Percentiles rank a stretch among this genome's conserved stretches.
Evolutionary conservation across 2,797 vertebrate species (phyloP).

Genomic region (Halcyon chelicuti): DNA sequence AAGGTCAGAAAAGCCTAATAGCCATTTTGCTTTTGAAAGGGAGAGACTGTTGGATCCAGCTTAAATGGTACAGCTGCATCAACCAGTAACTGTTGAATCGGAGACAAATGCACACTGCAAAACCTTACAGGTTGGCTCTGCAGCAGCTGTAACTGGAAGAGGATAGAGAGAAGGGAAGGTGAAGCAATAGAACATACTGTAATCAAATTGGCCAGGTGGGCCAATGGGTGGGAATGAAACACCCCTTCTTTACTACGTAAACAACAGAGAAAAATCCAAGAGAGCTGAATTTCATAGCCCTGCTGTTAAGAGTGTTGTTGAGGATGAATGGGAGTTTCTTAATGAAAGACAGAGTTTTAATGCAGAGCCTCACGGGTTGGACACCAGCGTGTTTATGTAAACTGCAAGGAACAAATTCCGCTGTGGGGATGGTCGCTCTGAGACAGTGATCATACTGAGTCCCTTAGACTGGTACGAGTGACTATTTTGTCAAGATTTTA

Average conservation of each 20-base stretch:
- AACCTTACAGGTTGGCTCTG: neutral
- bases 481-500: neutral
- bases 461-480: no score
- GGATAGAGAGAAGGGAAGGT: neutral
- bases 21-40: conserved; percentile 10
- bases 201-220: no score
- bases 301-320: neutral
- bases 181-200: accelerated
- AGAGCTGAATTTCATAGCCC: accelerated
- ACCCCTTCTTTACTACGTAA: neutral
- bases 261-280: neutral
- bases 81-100: neutral
- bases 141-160: neutral
- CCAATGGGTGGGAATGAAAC: neutral
- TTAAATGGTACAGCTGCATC: neutral
- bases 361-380: accelerated
- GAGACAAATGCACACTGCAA: neutral
- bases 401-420: neutral
- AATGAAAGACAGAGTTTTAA: neutral
- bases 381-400: accelerated
- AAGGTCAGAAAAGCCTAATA: neutral
- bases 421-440: neutral
- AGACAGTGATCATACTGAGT: accelerated
- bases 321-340: neutral
- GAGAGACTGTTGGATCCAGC: neutral